Conservation (phyloP, 2,113 vertebrate species). For the Oceanites oceanicus region DNA sequence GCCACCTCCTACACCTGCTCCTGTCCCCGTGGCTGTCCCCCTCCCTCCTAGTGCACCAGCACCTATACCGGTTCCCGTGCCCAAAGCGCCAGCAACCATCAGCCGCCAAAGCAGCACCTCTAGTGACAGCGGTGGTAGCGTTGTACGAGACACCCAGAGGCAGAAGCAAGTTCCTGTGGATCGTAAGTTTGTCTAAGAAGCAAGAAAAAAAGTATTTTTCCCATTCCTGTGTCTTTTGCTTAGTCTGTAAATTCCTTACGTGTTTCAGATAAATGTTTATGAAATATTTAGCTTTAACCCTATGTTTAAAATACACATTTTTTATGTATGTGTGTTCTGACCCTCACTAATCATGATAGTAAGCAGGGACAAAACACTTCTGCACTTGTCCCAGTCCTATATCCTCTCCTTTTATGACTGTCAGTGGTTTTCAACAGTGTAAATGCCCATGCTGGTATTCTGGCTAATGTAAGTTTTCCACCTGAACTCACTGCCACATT, state of each 20-base stretch:
- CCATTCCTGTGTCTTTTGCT: accelerated
- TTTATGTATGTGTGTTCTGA: not conserved
- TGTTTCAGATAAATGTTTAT: not conserved
- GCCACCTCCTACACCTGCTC: conserved; percentile 71
- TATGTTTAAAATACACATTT: not conserved
- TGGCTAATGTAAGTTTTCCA: not conserved
- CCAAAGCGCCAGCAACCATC: conserved; percentile 52
- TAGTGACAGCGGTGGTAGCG: conserved; percentile 73
- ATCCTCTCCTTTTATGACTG: not conserved
- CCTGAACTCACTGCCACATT: not conserved
- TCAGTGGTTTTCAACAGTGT: not conserved
- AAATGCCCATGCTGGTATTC: not conserved
- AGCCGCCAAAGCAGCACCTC: conserved; percentile 83
- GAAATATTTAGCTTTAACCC: not conserved
- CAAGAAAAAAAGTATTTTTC: not conserved
- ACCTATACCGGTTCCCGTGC: conserved; percentile 61
- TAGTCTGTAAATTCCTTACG: not conserved
- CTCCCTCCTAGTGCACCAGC: conserved; percentile 63
- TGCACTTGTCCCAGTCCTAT: not conserved
- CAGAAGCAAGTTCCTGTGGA: conserved; percentile 72
- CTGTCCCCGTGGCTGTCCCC: conserved; percentile 66
- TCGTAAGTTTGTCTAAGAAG: conserved; percentile 70
- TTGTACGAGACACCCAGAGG: conserved; percentile 75
- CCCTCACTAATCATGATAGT: accelerated
- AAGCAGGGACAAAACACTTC: not conserved